Percentiles rank a stretch among this genome's conserved stretches.
phyloP scores from a whole-genome alignment of 2,888 invertebrate species.

The Drymonia ruficornis region DNA sequence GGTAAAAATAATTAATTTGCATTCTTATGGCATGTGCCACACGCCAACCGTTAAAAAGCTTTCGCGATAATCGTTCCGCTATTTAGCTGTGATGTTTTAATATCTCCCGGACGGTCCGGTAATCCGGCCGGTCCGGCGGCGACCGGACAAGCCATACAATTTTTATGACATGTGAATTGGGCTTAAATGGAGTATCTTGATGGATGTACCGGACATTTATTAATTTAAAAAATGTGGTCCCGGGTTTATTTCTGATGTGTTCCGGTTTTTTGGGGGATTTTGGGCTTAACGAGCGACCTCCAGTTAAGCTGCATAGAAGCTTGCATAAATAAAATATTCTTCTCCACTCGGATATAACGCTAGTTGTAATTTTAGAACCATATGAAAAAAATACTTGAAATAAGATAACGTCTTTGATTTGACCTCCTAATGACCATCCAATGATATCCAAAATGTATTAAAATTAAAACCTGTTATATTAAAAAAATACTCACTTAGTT shows the following conservation, averaged over 20 bases:
- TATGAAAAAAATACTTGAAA: not conserved
- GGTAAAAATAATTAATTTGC: too few species aligned
- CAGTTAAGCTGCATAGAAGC: not conserved
- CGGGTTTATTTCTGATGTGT: conserved; percentile 3
- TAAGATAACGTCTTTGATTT: too few species aligned
- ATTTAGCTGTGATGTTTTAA: conserved; percentile 52
- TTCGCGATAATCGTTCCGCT: conserved; percentile 50
- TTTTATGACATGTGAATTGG: conserved; percentile 34
- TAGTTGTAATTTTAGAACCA: not conserved
- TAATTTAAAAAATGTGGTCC: conserved; percentile 16
- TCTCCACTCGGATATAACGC: not conserved
- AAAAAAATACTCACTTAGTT: too few species aligned
- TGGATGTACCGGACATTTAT: conserved; percentile 19
- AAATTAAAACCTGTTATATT: too few species aligned
- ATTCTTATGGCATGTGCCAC: conserved; percentile 22
- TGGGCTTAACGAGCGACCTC: not conserved
- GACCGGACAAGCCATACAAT: conserved; percentile 11
- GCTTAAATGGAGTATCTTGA: conserved; percentile 22
- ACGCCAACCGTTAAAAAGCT: conserved; percentile 48
- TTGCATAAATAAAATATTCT: not conserved
- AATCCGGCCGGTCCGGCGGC: conserved; percentile 18
- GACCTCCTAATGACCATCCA: too few species aligned
- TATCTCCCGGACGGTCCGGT: conserved; percentile 39
- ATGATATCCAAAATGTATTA: too few species aligned
- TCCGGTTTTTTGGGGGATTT: not conserved